Evolutionary conservation across 2,113 vertebrate species (phyloP).

Genomic region (Piliocolobus tephrosceles): DNA sequence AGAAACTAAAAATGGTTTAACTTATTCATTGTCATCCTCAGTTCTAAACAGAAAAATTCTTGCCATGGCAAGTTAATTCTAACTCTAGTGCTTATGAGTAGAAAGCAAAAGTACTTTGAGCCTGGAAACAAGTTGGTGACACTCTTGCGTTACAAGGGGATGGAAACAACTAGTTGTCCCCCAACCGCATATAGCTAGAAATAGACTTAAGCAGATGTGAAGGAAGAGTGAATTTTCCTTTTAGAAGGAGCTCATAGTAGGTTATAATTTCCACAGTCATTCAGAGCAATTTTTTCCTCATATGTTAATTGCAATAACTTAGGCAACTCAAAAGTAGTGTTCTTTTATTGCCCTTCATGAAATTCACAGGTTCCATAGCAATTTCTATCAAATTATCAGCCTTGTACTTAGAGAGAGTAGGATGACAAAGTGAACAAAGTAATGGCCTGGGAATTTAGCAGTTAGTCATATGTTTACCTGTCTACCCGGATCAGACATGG

Average conservation of each 20-base stretch:
- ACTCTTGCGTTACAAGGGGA: neutral
- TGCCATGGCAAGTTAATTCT: neutral
- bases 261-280: neutral
- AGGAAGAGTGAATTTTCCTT: neutral
- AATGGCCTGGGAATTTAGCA: neutral
- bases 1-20: constrained; percentile 1
- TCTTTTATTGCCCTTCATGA: neutral
- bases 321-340: neutral
- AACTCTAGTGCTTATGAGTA: neutral
- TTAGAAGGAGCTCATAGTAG: neutral
- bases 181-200: neutral
- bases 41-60: constrained; percentile 10
- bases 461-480: neutral
- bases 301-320: neutral
- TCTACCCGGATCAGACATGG: neutral
- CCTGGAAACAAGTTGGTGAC: constrained; percentile 8
- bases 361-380: neutral
- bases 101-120: neutral
- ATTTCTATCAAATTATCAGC: neutral
- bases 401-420: neutral
- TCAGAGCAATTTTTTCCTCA: neutral
- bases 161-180: constrained; percentile 12
- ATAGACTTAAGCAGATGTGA: neutral
- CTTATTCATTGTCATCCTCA: neutral
- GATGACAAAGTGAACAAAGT: neutral